Evolutionary conservation across 2,888 invertebrate genomes (phyloP).

Genomic region (Dryobota labecula): DNA sequence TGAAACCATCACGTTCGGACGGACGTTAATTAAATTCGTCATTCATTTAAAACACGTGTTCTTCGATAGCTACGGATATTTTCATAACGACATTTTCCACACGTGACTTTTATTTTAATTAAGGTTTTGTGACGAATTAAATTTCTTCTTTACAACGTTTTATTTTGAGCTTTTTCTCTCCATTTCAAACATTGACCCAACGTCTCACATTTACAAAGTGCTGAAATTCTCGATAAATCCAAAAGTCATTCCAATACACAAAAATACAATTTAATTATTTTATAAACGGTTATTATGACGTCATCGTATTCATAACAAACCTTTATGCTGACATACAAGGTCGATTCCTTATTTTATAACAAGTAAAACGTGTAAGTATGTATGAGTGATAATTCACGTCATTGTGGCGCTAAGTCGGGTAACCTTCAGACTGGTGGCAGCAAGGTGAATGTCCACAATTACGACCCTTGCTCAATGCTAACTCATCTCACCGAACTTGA

Average conservation of each 20-base stretch:
- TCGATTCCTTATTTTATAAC: conserved; percentile 51
- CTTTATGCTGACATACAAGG: conserved; percentile 43
- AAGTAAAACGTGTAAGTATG: conserved; percentile 37
- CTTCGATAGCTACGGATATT: conserved; percentile 41
- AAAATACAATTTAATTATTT: conserved; percentile 25
- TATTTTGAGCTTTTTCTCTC: neutral
- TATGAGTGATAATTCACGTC: conserved; percentile 41
- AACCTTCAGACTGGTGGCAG: conserved; percentile 51
- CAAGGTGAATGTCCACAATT: conserved; percentile 61
- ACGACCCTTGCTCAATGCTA: conserved; percentile 50
- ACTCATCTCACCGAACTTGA: conserved; percentile 58
- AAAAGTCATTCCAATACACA: conserved; percentile 14
- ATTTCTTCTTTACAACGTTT: neutral
- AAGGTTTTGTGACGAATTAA: neutral
- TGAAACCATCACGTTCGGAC: conserved; percentile 46
- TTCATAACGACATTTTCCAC: conserved; percentile 32
- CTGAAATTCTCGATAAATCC: neutral
- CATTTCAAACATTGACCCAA: neutral
- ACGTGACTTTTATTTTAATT: conserved; percentile 28
- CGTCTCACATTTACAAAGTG: neutral
- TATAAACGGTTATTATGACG: conserved; percentile 36
- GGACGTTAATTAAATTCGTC: conserved; percentile 37
- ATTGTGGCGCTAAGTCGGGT: conserved; percentile 51
- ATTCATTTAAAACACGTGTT: conserved; percentile 48
- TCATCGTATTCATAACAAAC: conserved; percentile 45